Base-by-base conservation (phyloP, 2,888 invertebrate species). In the Caenorhabditis doughertyi region DNA sequence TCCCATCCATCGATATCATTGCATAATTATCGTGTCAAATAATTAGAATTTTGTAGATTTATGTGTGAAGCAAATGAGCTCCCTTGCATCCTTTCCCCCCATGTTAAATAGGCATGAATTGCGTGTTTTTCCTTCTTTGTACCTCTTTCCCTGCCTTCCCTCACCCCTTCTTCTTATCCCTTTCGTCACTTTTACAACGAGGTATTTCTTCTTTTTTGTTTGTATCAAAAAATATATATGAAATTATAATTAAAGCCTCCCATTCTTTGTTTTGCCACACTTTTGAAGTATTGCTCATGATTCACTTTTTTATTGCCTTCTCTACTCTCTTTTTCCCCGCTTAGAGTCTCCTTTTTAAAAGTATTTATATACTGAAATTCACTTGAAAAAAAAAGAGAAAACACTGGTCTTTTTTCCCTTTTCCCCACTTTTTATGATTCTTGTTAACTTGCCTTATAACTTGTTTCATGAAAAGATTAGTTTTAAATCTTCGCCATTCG, bases 21-120 rank as follows among this genome's bases (percentile, higher is more conserved):
- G 76, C 76, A 76, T 76, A 76, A 76, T 76, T 67, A 49, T 65
- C 74, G 47, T 76, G 76, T 76, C 60, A 76, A 76, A 68, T 67
- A 42, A n/a, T n/a, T 25, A 25, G 7, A 16, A 23, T 42, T 60
- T 42, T 60, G 42, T 60, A 42, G 42, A 60, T 60, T 42, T 42
- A 42, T 58, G 35, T 58, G 35, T 39, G 7, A 2, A 44, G 64
- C 55, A 60, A 68, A 44, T n/a, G 60, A 60, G 60, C 58, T 60
- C 58, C 60, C n/a, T 53, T 60, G 73, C 73, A 73, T 51, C n/a
- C n/a, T n/a, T n/a, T n/a, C 44, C 72, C 29, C 35, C 25, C 47
- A 51, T 79, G 65, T 80, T 68, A 39, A 65, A 73, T 72, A 67
- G 72, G 72, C 49, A 39, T 42, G 62, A 64, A 73, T 72, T 77